phyloP scores from a whole-genome alignment of 2,797 vertebrate genomes.

The Phyllotis vaccarum region DNA sequence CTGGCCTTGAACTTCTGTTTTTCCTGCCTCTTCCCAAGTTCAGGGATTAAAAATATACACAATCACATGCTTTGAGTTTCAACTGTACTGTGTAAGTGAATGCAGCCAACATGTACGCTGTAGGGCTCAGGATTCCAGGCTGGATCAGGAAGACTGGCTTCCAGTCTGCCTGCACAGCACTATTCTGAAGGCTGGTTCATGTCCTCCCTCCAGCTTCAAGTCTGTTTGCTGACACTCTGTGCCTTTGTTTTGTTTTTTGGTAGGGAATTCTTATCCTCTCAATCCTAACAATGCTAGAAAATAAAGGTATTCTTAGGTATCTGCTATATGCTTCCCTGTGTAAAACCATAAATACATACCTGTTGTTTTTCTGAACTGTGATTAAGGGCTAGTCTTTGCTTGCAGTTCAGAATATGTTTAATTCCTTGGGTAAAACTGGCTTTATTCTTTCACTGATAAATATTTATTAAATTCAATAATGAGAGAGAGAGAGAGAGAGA shows the following conservation, averaged over 20 bases:
- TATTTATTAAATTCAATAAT: neutral
- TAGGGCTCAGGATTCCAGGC: neutral
- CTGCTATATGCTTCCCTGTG: neutral
- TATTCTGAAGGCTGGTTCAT: neutral
- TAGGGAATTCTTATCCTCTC: neutral
- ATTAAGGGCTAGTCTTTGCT: neutral
- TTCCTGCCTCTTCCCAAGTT: neutral
- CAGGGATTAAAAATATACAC: neutral
- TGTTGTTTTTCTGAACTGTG: conserved; percentile 1
- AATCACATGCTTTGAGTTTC: neutral
- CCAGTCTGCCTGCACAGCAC: neutral
- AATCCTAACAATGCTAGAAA: neutral
- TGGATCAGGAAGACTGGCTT: neutral
- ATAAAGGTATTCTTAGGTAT: neutral
- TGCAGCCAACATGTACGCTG: neutral
- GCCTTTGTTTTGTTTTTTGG: neutral
- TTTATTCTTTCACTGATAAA: conserved; percentile 1
- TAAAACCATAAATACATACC: neutral
- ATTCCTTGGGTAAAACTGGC: neutral
- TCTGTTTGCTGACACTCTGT: too few species aligned
- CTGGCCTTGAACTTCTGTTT: neutral
- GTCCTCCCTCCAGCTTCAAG: neutral
- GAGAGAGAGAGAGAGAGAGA: too few species aligned
- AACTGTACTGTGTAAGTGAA: neutral
- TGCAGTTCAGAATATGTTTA: conserved; percentile 21